Evolutionary conservation across 2,888 invertebrate species (phyloP), one percentile per base, ranked within the genome.

Genomic region (Zeuzera pyrina): DNA sequence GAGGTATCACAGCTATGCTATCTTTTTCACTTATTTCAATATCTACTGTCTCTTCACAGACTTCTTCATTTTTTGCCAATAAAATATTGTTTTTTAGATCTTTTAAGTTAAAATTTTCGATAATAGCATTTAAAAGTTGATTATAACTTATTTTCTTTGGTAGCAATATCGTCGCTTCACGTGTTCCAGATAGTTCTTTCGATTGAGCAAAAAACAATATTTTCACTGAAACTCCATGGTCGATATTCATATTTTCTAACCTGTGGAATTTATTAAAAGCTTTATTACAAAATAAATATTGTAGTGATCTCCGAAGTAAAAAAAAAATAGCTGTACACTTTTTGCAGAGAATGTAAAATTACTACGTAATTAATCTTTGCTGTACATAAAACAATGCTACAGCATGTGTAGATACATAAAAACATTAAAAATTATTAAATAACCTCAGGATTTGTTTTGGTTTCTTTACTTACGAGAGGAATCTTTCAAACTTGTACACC

Each of bases 1-100:
- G 97, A 31, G 97, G 97, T 57, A 98, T 97, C 8, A 97, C 86
- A 39, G 97, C 97, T 40, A 97, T 86, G 67, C 90, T 92, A 83
- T 97, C 96, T 40, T 87, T 88, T 14, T 87, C 79, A 22, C 84
- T 84, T 3, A 94, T 68, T 12, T 74, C 60, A 22, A 93, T 66
- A 23, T 73, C 65, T 21, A 76, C 65, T 19, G 84, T 74, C 2
- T 86, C 74, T 33, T 81, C 70, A 40, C 91, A 86, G 47, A 94
- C 95, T 44, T 89, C 89, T 57, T 95, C 91, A 79, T 97, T 97
- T 29, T 93, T 74, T 0, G 97, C 92, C 36, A 97, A 52, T 23
- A 96, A 87, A 22, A 96, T 71, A 55, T 86, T 91, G 29, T 89
- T 78, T 49, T 86, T 85, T 24, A 97, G 89, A 5, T 85, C 64